Evolutionary conservation across 2,888 invertebrate genomes (phyloP), one percentile per base, ranked within the genome.

Genomic region (Parthenolecanium corni): DNA sequence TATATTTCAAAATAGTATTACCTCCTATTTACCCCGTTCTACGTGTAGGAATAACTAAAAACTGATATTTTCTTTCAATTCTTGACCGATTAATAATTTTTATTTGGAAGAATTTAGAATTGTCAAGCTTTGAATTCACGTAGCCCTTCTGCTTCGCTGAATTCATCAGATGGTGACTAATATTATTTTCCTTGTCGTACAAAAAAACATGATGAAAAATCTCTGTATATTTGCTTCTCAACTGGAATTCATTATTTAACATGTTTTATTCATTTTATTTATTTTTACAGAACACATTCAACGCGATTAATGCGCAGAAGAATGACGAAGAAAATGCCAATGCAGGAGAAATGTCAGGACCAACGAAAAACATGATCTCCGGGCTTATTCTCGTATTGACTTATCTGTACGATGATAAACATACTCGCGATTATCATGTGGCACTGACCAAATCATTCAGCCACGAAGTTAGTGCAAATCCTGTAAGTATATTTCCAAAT

Each of bases 331-430:
- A 51, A 36, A 49, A 61, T 12, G 42, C 21, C 0, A n/a, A 14
- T 38, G 2, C 21, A 21, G 14, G 23, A 12, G 31, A 42, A 38
- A 23, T 64, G 24, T 23, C 46, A 3, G 65, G 44, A 14, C 9
- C 20, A 4, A 64, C 66, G 5, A 64, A 64, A 56, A 66, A 66
- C 21, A 54, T 73, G 9, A 67, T 76, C 16, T 72, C 73, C 53
- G 70, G 69, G 25, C 65, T 76, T 5, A 31, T 64, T 14, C 40
- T 61, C n/a, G 51, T 64, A 9, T 64, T 67, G 24, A 16, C 23
- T 24, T 65, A 52, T 25, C 53, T 66, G n/a, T 66, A 57, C 42
- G 53, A 65, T 20, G 57, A 65, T 0, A 40, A 25, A 14, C 65
- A 64, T 23, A 65, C 61, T 51, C 38, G 49, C 20, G 66, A 66